Base-by-base conservation (phyloP, 2,888 invertebrate species). In the Venusia cambrica region DNA sequence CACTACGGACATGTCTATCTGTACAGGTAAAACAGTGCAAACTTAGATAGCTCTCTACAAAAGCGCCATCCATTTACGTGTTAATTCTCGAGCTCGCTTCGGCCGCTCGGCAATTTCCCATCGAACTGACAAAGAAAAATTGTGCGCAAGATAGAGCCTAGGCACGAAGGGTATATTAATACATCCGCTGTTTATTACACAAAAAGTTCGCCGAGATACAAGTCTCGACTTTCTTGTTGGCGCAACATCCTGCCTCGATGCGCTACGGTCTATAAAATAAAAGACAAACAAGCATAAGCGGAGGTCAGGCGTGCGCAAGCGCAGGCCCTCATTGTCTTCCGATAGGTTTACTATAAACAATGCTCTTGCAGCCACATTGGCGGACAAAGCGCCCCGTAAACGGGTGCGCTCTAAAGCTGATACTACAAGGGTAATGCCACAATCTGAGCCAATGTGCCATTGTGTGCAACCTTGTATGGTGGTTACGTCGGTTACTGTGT, bases 281-380 rank as follows among this genome's bases (percentile, higher is more conserved):
- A 71, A 74, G 51, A 59, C 52, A 72, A 78, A 73, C 72, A 73
- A 69, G 62, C 61, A 62, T 70, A 73, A 74, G 70, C 65, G 54
- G 65, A 67, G 81, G 79, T 81, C 80, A 73, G 55, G 53, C 72
- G 70, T 73, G 72, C 66, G 54, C 60, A 67, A 70, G 72, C 66
- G 54, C 60, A 67, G 71, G 62, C 72, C 38, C 32, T 44, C 41
- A 41, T 45, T 44, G 45, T 40, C 30, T 30, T 65, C 60, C 50
- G 51, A 57, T 57, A 58, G n/a, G n/a, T 61, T 54, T 54, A 57
- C 36, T 42, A 38, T 38, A 53, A 51, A 55, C 57, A 56, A 50
- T 46, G 48, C 51, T 53, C 57, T 50, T 51, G 46, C 45, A 40
- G 46, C 57, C 57, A 54, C 53, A 54, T 51, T 44, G 46, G 38